phyloP scores from a whole-genome alignment of 2,797 vertebrate species.

The Hydrolagus colliei region DNA sequence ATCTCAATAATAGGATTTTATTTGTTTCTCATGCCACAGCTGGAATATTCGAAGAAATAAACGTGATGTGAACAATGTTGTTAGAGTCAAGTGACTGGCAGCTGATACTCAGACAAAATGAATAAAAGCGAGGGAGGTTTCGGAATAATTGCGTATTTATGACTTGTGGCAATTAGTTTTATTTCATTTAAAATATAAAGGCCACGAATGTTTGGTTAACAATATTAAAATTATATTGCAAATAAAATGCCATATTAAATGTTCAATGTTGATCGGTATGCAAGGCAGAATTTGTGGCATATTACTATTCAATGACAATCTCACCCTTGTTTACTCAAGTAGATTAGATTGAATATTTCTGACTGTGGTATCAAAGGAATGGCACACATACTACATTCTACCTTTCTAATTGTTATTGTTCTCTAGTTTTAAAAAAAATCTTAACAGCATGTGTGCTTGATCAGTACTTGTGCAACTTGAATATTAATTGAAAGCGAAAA shows the following conservation, averaged over 20 bases:
- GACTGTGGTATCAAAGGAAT: neutral
- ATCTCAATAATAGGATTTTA: neutral
- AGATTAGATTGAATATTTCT: conserved; percentile 23
- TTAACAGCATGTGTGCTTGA: neutral
- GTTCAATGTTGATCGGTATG: conserved; percentile 18
- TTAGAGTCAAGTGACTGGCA: neutral
- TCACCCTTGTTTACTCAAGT: conserved; percentile 17
- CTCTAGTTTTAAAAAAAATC: neutral
- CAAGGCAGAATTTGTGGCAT: neutral
- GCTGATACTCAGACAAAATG: neutral
- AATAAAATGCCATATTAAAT: neutral
- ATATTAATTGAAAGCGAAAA: conserved; percentile 25
- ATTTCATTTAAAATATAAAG: conserved; percentile 12
- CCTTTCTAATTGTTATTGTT: conserved; percentile 18
- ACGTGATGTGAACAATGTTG: neutral
- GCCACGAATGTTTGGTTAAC: neutral
- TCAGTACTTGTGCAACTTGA: neutral
- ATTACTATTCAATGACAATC: conserved; percentile 12
- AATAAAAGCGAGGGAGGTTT: neutral
- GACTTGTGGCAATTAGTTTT: conserved; percentile 9
- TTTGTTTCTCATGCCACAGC: neutral
- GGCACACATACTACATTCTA: conserved; percentile 20
- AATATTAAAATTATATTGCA: conserved; percentile 19
- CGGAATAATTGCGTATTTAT: neutral
- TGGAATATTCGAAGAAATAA: neutral